Evolutionary conservation across 2,888 invertebrate genomes (phyloP).

Genomic region (Chouioia cunea): DNA sequence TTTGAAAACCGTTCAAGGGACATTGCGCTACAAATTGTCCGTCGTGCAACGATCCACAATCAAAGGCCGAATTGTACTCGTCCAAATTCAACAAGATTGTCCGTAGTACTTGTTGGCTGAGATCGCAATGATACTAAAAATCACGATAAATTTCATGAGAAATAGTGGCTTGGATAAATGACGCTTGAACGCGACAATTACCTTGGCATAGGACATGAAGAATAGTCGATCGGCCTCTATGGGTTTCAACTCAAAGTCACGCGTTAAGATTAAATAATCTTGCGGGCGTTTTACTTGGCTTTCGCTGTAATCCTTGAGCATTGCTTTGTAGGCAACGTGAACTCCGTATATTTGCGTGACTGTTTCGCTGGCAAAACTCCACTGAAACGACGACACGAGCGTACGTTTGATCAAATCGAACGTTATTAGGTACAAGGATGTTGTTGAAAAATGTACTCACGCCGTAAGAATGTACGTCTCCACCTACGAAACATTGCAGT

Average conservation of each 20-base stretch:
- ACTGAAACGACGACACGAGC: neutral
- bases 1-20: neutral
- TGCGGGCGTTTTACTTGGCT: neutral
- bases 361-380: neutral
- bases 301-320: neutral
- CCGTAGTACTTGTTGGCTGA: neutral
- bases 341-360: neutral
- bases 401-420: too few species aligned
- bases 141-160: neutral
- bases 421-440: neutral
- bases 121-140: constrained; percentile 20
- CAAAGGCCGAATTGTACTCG: neutral
- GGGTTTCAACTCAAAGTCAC: too few species aligned
- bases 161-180: neutral
- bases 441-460: neutral
- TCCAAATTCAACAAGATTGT: constrained; percentile 4
- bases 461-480: neutral
- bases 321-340: constrained; percentile 7
- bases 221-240: constrained; percentile 8
- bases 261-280: neutral
- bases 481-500: neutral
- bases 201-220: neutral
- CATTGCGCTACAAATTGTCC: neutral
- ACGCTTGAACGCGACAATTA: neutral
- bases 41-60: neutral